Evolutionary conservation across 2,888 invertebrate genomes (phyloP).

Genomic region (Anagyrus pseudococci): DNA sequence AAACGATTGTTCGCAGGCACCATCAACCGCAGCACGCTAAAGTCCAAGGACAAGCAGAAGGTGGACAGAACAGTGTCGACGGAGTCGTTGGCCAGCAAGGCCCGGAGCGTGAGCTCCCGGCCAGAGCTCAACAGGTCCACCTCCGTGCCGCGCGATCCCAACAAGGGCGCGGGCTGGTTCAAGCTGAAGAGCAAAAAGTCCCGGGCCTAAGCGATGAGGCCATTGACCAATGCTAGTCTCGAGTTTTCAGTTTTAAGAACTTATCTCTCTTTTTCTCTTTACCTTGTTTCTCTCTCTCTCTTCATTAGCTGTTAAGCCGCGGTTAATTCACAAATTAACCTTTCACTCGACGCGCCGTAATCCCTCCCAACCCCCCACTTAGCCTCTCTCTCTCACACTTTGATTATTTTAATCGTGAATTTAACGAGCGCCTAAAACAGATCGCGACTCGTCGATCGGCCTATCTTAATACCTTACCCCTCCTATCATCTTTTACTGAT

Average conservation of each 20-base stretch:
- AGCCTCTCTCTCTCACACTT: too few relatives aligned
- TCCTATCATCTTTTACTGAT: background rate
- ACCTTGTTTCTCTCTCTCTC: conserved; percentile 10
- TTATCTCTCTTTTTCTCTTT: too few relatives aligned
- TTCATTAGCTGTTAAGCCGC: conserved; percentile 32
- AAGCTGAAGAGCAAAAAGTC: conserved; percentile 67
- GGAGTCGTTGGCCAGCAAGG: conserved; percentile 68
- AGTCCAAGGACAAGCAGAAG: conserved; percentile 59
- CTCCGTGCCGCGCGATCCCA: conserved; percentile 76
- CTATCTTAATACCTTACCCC: background rate
- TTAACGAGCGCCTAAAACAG: too few relatives aligned
- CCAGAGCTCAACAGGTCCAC: conserved; percentile 69
- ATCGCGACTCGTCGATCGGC: too few relatives aligned
- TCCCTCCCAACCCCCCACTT: background rate
- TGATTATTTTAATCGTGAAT: too few relatives aligned
- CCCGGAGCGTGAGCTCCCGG: conserved; percentile 54
- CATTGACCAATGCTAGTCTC: conserved; percentile 62
- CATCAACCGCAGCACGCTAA: conserved; percentile 57
- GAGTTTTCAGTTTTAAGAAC: conserved; percentile 48
- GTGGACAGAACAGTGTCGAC: conserved; percentile 65
- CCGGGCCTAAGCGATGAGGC: conserved; percentile 55
- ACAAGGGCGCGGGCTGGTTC: conserved; percentile 78
- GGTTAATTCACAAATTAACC: conserved; percentile 22
- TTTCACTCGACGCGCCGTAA: conserved; percentile 18
- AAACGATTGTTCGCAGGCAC: conserved; percentile 47